phyloP scores from a whole-genome alignment of 2,888 invertebrate genomes.

The Folsomia candida region DNA sequence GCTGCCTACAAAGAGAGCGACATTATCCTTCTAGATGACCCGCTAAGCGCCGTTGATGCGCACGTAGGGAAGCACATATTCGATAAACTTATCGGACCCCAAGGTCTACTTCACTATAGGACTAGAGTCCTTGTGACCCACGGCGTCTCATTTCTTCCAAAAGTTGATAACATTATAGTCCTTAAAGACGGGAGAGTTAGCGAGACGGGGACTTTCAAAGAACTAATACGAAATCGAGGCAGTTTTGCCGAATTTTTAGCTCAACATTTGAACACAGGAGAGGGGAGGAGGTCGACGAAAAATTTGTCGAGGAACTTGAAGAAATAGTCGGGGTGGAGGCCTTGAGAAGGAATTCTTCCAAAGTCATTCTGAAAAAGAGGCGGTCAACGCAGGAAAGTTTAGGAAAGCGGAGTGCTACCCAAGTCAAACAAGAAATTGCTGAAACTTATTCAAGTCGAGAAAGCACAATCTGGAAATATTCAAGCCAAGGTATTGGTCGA shows the following conservation, averaged over 20 bases:
- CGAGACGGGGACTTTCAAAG: slow-evolving; percentile 59
- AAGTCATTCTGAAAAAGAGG: neutral
- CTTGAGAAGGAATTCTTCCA: slow-evolving; percentile 20
- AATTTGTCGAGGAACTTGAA: slow-evolving; percentile 14
- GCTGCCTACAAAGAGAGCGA: slow-evolving; percentile 57
- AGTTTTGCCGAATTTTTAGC: too few species aligned
- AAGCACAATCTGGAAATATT: slow-evolving; percentile 85
- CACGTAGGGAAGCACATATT: slow-evolving; percentile 64
- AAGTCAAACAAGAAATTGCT: neutral
- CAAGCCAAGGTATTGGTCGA: slow-evolving; percentile 83
- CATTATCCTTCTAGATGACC: slow-evolving; percentile 61
- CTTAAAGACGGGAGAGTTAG: slow-evolving; percentile 58
- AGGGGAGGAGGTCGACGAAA: slow-evolving; percentile 11
- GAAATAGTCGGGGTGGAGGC: slow-evolving; percentile 6
- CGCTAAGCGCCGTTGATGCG: slow-evolving; percentile 61
- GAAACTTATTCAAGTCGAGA: slow-evolving; percentile 85
- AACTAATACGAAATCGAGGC: slow-evolving; percentile 58
- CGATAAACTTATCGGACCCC: too few species aligned
- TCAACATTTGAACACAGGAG: slow-evolving; percentile 55
- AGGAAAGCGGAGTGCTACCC: neutral
- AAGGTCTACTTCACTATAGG: too few species aligned
- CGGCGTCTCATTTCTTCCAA: too few species aligned
- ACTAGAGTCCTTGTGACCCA: too few species aligned
- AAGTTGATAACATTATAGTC: slow-evolving; percentile 60
- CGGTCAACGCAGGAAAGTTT: neutral